These are phyloP conservation scores for Heliopora coerulea DNA, from an alignment of 92 coral and sea anemone genomes.

Conservation along the genomic window DNA sequence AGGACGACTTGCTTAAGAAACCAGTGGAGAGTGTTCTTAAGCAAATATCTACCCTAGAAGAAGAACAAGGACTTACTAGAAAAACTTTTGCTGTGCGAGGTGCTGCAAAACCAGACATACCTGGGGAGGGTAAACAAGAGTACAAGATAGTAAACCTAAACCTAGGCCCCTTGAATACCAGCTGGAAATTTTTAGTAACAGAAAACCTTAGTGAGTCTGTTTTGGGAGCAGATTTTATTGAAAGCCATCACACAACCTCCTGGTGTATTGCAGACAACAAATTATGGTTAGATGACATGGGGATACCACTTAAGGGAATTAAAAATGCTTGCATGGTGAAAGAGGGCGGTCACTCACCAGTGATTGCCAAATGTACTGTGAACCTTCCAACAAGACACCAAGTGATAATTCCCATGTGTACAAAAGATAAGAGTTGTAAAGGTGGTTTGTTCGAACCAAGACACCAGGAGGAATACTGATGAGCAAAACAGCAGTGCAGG, in stretches of 20 bases:
- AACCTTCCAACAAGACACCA: slow-evolving; percentile 54
- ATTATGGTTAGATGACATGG: slow-evolving; percentile 48
- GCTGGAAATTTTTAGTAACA: slow-evolving; percentile 52
- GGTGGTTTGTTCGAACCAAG: slow-evolving; percentile 49
- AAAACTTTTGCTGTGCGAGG: slow-evolving; percentile 31
- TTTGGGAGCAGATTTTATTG: slow-evolving; percentile 56
- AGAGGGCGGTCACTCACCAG: slow-evolving; percentile 46
- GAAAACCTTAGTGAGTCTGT: too few species aligned
- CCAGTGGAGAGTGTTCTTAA: slow-evolving; percentile 43
- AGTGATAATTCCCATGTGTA: slow-evolving; percentile 51
- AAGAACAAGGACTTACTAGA: slow-evolving; percentile 36
- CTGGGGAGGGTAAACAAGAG: background rate
- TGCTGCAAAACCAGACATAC: slow-evolving; percentile 11
- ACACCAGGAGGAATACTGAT: slow-evolving; percentile 51
- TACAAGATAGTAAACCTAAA: background rate
- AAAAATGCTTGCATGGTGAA: slow-evolving; percentile 38
- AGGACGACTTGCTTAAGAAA: slow-evolving; percentile 38
- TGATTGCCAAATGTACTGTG: slow-evolving; percentile 52
- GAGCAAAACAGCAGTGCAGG: slow-evolving; percentile 52
- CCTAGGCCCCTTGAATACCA: slow-evolving; percentile 36
- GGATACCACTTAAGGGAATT: slow-evolving; percentile 33
- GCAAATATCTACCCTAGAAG: slow-evolving; percentile 47
- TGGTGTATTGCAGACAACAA: slow-evolving; percentile 47
- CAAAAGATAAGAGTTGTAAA: slow-evolving; percentile 43
- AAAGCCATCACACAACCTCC: slow-evolving; percentile 47